Conservation (phyloP, 2,888 invertebrate species). For the Rosalia funebris region DNA sequence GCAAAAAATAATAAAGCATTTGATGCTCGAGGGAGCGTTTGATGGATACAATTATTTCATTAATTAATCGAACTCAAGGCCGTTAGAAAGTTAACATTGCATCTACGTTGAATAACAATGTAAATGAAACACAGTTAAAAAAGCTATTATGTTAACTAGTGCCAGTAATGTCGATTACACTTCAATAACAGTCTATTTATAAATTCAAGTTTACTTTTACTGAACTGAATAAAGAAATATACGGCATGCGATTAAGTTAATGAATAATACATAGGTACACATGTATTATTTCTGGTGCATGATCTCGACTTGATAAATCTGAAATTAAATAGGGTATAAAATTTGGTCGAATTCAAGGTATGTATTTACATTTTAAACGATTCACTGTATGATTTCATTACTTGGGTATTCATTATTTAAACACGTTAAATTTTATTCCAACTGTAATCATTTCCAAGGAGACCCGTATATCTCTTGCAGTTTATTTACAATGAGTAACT, state of each 20-base stretch:
- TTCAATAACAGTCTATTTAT: constrained; percentile 5
- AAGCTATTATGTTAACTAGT: constrained; percentile 8
- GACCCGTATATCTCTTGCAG: too few species aligned
- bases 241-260: not conserved
- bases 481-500: too few species aligned
- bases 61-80: constrained; percentile 19
- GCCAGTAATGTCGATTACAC: not conserved
- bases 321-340: too few species aligned
- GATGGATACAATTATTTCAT: not conserved
- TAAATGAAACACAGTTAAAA: constrained; percentile 9
- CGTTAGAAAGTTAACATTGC: constrained; percentile 2
- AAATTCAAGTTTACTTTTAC: not conserved
- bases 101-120: constrained; percentile 11
- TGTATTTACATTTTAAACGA: not conserved
- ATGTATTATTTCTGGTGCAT: not conserved
- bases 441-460: too few species aligned
- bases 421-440: too few species aligned
- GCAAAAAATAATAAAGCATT: too few species aligned
- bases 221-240: not conserved
- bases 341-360: too few species aligned
- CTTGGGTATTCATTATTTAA: not conserved
- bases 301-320: not conserved
- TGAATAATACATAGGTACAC: too few species aligned
- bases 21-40: too few species aligned
- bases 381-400: not conserved